Percentiles rank a stretch among this genome's conserved stretches.
phyloP scores from a whole-genome alignment of 2,888 invertebrate genomes.

The Stomorhina lunata region DNA sequence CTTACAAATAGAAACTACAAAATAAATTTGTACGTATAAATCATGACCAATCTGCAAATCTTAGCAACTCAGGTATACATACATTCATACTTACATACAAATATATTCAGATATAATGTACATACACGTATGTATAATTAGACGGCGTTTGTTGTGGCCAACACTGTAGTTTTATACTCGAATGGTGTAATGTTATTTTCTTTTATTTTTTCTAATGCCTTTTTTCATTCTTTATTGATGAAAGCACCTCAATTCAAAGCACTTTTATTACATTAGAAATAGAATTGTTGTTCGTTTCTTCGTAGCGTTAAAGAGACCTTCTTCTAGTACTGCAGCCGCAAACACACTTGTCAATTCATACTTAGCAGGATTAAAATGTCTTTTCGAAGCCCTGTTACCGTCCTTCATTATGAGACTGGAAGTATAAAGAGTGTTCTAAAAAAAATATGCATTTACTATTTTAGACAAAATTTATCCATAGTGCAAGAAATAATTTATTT shows the following conservation, averaged over 20 bases:
- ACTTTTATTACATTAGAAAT: slow-evolving; percentile 44
- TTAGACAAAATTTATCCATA: too few species aligned
- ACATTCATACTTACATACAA: background rate
- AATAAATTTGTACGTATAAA: too few species aligned
- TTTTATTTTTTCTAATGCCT: background rate
- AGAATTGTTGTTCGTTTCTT: slow-evolving; percentile 8
- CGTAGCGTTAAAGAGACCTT: background rate
- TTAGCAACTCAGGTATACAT: background rate
- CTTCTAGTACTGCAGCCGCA: background rate
- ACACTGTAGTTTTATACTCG: background rate
- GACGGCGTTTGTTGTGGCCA: background rate
- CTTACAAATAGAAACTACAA: too few species aligned
- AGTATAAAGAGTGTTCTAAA: too few species aligned
- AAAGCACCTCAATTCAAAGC: slow-evolving; percentile 5
- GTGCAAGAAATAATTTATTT: too few species aligned
- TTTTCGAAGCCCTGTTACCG: too few species aligned
- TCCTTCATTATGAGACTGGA: too few species aligned
- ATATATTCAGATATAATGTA: too few species aligned
- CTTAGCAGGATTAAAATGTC: too few species aligned
- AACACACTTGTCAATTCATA: too few species aligned
- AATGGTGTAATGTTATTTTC: background rate
- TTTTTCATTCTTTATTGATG: slow-evolving; percentile 22
- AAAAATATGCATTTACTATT: too few species aligned
- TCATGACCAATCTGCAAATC: slow-evolving; percentile 20
- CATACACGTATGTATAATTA: background rate